phyloP scores from a whole-genome alignment of 2,888 invertebrate genomes.

The Pseudolycoriella hygida region DNA sequence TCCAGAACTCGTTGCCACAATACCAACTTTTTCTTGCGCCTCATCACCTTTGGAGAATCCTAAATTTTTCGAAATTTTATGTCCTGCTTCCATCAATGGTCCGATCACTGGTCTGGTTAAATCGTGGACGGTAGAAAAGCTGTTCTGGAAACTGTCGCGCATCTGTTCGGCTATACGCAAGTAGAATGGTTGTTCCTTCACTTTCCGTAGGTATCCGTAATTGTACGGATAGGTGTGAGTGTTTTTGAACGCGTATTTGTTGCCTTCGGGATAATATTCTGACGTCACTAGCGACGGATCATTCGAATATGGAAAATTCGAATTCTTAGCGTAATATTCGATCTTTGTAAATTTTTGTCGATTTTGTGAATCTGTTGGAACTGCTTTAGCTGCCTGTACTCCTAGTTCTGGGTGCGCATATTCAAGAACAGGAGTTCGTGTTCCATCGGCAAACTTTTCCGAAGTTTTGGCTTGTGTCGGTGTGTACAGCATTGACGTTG shows the following conservation, averaged over 20 bases:
- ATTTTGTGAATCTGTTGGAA: constrained; percentile 27
- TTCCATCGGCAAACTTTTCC: constrained; percentile 42
- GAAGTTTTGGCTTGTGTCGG: constrained; percentile 37
- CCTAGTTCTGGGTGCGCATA: constrained; percentile 68
- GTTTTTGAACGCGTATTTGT: constrained; percentile 15
- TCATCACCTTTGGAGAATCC: constrained; percentile 35
- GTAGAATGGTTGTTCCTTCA: constrained; percentile 48
- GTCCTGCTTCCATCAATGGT: constrained; percentile 59
- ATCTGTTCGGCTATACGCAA: constrained; percentile 52
- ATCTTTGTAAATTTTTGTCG: constrained; percentile 14
- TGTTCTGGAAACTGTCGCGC: constrained; percentile 50
- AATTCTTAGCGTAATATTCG: constrained; percentile 14
- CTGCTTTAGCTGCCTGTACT: constrained; percentile 52
- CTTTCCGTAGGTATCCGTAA: constrained; percentile 40
- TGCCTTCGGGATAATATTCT: constrained; percentile 29
- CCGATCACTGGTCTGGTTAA: constrained; percentile 35
- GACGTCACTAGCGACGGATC: constrained; percentile 13
- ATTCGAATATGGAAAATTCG: constrained; percentile 11
- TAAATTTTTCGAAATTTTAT: constrained; percentile 60
- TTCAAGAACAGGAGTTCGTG: constrained; percentile 55
- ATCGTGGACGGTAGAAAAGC: constrained; percentile 48
- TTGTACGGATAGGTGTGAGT: constrained; percentile 36
- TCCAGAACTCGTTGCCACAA: constrained; percentile 36
- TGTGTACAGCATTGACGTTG: constrained; percentile 45
- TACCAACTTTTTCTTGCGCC: constrained; percentile 46